Percentiles rank a stretch among this genome's conserved stretches.
Conservation (phyloP, 2,888 invertebrate species). For the Bibio marci region DNA sequence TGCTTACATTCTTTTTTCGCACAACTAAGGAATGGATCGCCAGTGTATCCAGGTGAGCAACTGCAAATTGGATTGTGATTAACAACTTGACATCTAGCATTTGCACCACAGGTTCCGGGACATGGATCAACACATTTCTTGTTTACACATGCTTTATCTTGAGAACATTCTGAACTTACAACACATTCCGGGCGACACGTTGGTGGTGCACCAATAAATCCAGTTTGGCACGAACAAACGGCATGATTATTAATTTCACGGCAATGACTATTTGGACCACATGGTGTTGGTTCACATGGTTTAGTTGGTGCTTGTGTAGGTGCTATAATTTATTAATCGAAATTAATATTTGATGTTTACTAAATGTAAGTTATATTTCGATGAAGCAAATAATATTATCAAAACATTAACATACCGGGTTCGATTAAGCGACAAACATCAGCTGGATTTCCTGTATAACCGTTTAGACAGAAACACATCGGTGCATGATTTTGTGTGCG, state of each 20-base stretch:
- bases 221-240: slow-evolving; percentile 41
- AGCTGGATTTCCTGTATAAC: slow-evolving; percentile 54
- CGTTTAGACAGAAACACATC: slow-evolving; percentile 54
- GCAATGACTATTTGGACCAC: slow-evolving; percentile 48
- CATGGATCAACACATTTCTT: slow-evolving; percentile 51
- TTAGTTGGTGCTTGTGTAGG: not conserved
- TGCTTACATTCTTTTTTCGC: slow-evolving; percentile 13
- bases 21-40: slow-evolving; percentile 44
- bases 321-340: not conserved
- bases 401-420: too few relatives aligned
- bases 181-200: slow-evolving; percentile 47
- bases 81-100: slow-evolving; percentile 46
- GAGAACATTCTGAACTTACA: slow-evolving; percentile 46
- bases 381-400: slow-evolving; percentile 15
- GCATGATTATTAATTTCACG: slow-evolving; percentile 42
- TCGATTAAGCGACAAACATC: slow-evolving; percentile 36
- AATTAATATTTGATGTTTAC: not conserved
- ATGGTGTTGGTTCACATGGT: slow-evolving; percentile 41
- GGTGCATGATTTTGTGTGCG: slow-evolving; percentile 58
- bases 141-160: slow-evolving; percentile 40
- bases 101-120: slow-evolving; percentile 43
- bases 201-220: slow-evolving; percentile 47
- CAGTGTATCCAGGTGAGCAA: slow-evolving; percentile 41
- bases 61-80: slow-evolving; percentile 52
- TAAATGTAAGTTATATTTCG: too few relatives aligned